These are phyloP conservation scores for Tapera naevia DNA, from an alignment of 2,797 vertebrate genomes.

Conservation along the genomic window DNA sequence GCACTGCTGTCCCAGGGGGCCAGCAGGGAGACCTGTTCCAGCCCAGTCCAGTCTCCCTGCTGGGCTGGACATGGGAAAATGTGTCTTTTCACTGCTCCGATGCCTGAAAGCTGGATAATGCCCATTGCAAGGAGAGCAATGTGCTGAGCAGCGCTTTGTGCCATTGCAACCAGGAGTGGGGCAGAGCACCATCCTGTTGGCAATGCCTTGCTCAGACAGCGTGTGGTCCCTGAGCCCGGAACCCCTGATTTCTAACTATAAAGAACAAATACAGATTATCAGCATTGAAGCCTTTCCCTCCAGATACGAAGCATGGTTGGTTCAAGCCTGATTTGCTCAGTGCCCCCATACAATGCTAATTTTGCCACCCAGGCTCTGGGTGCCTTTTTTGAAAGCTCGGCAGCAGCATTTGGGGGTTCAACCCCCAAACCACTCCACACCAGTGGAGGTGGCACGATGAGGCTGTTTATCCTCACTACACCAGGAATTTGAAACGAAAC, in stretches of 20 bases:
- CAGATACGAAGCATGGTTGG: rapidly evolving
- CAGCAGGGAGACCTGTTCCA: not conserved
- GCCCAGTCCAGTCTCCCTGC: rapidly evolving
- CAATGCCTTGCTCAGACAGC: not conserved
- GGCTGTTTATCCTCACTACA: not conserved
- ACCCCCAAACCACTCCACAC: rapidly evolving
- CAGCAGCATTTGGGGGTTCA: not conserved
- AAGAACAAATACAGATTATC: rapidly evolving
- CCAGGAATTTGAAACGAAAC: not conserved
- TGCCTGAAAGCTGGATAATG: not conserved
- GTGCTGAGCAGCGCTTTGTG: not conserved
- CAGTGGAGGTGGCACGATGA: rapidly evolving
- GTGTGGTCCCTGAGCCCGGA: rapidly evolving
- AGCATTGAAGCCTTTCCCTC: not conserved
- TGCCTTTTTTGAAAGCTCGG: not conserved
- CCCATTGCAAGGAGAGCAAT: rapidly evolving
- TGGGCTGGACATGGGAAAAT: not conserved
- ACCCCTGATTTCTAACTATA: not conserved
- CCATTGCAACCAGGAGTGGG: rapidly evolving
- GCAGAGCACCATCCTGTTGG: not conserved
- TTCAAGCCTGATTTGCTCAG: not conserved
- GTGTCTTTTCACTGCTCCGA: rapidly evolving
- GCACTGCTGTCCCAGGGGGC: rapidly evolving
- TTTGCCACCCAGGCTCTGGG: not conserved
- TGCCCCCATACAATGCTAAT: not conserved